Percentiles rank a stretch among this genome's conserved stretches.
These are phyloP conservation scores for Petrolisthes manimaculis DNA, from an alignment of 2,888 invertebrate genomes.

Conservation along the genomic window DNA sequence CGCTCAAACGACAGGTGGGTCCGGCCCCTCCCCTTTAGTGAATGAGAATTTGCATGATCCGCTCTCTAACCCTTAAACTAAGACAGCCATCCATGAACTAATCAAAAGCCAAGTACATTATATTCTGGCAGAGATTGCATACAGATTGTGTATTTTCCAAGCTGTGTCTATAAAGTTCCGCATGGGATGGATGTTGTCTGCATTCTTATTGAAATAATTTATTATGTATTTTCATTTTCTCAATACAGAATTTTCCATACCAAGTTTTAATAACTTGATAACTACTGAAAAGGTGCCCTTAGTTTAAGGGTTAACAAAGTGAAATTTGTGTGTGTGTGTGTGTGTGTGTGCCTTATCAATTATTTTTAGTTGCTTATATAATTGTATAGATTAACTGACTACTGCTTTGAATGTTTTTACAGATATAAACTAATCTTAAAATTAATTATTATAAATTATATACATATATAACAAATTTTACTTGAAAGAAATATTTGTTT, in stretches of 20 bases:
- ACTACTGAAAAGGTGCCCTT: background rate
- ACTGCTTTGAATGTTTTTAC: conserved; percentile 2
- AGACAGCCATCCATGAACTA: background rate
- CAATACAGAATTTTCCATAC: too few species aligned
- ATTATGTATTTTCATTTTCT: too few species aligned
- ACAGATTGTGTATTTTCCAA: too few species aligned
- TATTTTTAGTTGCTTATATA: background rate
- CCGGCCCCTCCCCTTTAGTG: conserved; percentile 49
- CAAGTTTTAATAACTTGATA: too few species aligned
- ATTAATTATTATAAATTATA: too few species aligned
- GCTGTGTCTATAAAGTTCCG: too few species aligned
- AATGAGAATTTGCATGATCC: conserved; percentile 51
- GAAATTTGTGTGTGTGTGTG: conserved; percentile 5
- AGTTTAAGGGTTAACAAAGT: background rate
- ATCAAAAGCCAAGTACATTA: conserved; percentile 17
- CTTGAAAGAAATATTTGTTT: too few species aligned
- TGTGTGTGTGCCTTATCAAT: conserved; percentile 3
- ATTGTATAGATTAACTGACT: background rate
- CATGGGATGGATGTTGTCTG: too few species aligned
- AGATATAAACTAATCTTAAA: too few species aligned
- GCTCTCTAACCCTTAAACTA: conserved; percentile 12
- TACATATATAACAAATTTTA: too few species aligned
- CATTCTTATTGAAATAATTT: too few species aligned
- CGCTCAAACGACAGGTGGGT: conserved; percentile 63
- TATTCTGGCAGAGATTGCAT: too few species aligned